Base-by-base conservation (phyloP, 2,113 vertebrate species). In the Amphiprion percula region DNA sequence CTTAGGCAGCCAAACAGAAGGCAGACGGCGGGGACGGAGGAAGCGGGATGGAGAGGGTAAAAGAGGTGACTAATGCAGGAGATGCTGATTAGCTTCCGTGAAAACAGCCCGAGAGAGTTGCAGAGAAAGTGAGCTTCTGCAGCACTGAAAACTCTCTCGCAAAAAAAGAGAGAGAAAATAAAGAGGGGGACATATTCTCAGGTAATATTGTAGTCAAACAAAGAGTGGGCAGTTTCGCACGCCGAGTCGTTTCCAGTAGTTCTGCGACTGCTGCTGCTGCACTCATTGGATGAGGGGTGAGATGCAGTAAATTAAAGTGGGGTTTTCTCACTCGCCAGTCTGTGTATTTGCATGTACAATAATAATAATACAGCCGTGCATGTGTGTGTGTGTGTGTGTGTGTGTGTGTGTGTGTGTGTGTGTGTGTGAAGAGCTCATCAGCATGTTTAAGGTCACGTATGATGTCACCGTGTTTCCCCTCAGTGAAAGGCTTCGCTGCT, bases 401-500 rank as follows among this genome's bases (percentile, higher is more conserved):
- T 60, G 59, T 49, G 71, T 26, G 26, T 26, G 26, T 63, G 41
- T 50, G 49, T 68, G 52, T 52, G 52, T 60, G 59, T 49, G 71
- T 59, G 65, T 14, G 21, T 26, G 26, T 26, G 26, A 26, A 19
- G 39, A 59, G 58, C 80, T 86, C 81, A 91, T 86, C 75, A 67
- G 54, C 82, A 74, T 87, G 63, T 82, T 87, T 86, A 91, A 93
- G 90, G 88, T 90, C 88, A 93, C 64, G 15, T 77, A 41, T 92
- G 87, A 93, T 88, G 90, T 91, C 88, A 88, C 59, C 0, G 82
- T 89, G 80, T 66, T 91, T 90, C 70, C 87, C 89, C 84, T 52
- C 61, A 81, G 76, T 75, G 67, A 87, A 86, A 69, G 78, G 52
- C 2, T 54, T 74, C 21, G 66, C 23, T 52, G 2, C 66, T 60